Conservation (phyloP, 2,113 vertebrate species). For the Podarcis muralis region DNA sequence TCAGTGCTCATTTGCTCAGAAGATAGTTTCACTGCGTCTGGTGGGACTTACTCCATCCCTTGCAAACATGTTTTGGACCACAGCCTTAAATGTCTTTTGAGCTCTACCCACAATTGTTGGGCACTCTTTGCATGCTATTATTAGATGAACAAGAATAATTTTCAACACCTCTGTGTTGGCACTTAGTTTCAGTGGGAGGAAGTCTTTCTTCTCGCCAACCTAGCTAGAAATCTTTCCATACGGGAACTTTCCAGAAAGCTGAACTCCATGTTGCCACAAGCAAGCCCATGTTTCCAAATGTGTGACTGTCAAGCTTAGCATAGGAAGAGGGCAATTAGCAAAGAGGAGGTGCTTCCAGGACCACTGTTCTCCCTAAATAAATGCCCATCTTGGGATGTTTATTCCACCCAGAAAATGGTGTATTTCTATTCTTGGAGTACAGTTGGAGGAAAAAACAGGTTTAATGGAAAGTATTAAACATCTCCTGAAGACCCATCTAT, state of each 20-base stretch:
- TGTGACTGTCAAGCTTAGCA: not conserved
- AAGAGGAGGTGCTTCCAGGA: not conserved
- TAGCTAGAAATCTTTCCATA: not conserved
- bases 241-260: rapidly evolving
- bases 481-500: no score
- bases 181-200: not conserved
- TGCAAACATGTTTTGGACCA: not conserved
- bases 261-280: not conserved
- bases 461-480: no score
- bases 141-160: not conserved
- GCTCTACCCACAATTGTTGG: not conserved
- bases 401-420: not conserved
- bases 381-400: not conserved
- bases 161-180: not conserved
- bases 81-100: not conserved
- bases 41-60: not conserved
- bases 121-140: not conserved
- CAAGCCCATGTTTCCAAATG: not conserved
- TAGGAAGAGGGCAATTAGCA: not conserved
- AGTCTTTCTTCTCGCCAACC: not conserved
- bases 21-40: not conserved
- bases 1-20: not conserved
- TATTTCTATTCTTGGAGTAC: not conserved
- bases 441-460: not conserved
- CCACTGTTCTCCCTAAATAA: not conserved